Conservation (phyloP, 2,113 vertebrate species). For the Crypturellus undulatus region DNA sequence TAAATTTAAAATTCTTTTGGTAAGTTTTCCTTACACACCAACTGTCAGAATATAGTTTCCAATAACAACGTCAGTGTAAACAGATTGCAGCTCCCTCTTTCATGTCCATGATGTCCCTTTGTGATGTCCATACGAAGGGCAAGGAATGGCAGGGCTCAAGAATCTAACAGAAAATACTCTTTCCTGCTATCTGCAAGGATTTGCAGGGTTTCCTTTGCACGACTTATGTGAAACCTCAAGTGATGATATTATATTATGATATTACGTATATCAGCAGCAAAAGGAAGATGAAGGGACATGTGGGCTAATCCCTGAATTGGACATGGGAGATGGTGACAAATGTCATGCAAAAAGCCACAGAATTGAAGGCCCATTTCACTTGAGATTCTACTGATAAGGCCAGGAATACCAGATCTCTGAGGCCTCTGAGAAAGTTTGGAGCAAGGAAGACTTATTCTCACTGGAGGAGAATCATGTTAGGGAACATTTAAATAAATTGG, state of each 20-base stretch:
- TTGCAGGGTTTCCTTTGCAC: neutral
- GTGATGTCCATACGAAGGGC: neutral
- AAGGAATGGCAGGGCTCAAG: neutral
- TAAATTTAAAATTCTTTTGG: neutral
- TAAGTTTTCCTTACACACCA: neutral
- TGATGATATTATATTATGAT: too few relatives aligned
- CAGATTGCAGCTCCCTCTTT: neutral
- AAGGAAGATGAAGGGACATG: neutral
- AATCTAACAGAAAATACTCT: neutral
- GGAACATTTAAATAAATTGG: neutral
- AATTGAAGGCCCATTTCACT: neutral
- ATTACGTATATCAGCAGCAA: neutral
- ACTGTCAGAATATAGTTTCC: neutral
- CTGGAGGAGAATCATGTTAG: neutral
- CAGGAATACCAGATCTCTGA: neutral
- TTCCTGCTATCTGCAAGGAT: neutral
- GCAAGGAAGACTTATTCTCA: neutral
- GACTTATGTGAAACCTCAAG: too few relatives aligned
- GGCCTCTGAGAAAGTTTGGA: neutral
- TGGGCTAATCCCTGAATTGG: rapidly evolving
- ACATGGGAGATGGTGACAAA: neutral
- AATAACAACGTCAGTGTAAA: neutral
- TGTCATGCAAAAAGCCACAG: neutral
- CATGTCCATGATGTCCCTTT: neutral
- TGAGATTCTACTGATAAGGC: neutral